Evolutionary conservation across 2,888 invertebrate species (phyloP), one percentile per base, ranked within the genome.

Genomic region (Apamea monoglypha): DNA sequence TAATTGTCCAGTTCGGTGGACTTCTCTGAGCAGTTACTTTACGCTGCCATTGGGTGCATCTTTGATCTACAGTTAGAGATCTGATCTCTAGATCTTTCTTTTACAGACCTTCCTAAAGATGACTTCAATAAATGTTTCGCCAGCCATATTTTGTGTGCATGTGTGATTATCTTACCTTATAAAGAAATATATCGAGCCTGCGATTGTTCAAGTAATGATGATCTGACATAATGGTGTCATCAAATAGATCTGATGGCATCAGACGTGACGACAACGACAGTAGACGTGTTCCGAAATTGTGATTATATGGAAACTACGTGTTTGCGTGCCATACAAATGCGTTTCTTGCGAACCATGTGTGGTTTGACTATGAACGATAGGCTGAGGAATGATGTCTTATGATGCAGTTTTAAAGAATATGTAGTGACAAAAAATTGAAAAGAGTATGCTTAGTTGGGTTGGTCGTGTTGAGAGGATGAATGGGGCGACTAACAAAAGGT

Each of bases 221-320:
- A 76, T 76, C 36, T 36, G 25, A 59, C 2, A 47, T 14, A 8
- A 66, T 70, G 75, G 50, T 64, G 21, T 69, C 69, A 75, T 81
- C 6, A 69, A 64, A 66, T 69, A n/a, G 53, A 50, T 29, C 50
- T 44, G n/a, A 29, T 63, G 44, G 32, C 40, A 68, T n/a, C n/a
- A n/a, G n/a, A n/a, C n/a, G n/a, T n/a, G 18, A 29, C 14, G 47
- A 29, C 1, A 75, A 44, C 14, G 8, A 56, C n/a, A 36, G 16
- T 32, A 64, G 25, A 7, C 14, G 0, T 18, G 25, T 40, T 47
- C 29, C 18, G 53, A 40, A 29, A 14, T 64, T 12, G n/a, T 72
- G 47, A 32, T 25, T 18, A 32, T 25, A 32, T 44, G 32, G 32
- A 44, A 56, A 80, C 18, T n/a, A 53, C 32, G 14, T 47, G 14